A percentile compares a stretch with the other conserved stretches of the same genome.
Evolutionary conservation across 1,140 invertebrate genomes (phyloP).

Genomic region (Drosophila kepulauana): DNA sequence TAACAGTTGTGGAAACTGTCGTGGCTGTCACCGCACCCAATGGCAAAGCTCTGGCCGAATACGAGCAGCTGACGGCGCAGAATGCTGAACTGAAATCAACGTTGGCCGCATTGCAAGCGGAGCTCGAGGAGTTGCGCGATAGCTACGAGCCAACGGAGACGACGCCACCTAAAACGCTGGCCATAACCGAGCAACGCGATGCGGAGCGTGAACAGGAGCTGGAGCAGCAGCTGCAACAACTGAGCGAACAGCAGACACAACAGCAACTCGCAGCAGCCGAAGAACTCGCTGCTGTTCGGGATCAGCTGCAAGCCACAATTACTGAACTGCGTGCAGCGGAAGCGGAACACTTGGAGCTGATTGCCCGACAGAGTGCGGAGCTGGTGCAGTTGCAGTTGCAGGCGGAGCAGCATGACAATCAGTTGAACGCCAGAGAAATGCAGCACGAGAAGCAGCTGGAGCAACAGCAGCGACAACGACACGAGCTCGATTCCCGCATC

Average conservation of each 20-base stretch:
- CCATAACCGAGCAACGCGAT: neutral
- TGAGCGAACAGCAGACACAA: neutral
- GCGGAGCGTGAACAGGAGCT: neutral
- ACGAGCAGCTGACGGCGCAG: constrained; percentile 85
- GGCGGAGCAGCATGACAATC: constrained; percentile 66
- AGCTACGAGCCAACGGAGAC: constrained; percentile 24
- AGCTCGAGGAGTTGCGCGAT: constrained; percentile 59
- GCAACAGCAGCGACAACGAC: constrained; percentile 64
- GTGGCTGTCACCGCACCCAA: constrained; percentile 80
- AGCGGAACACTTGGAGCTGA: constrained; percentile 47
- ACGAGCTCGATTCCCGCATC: constrained; percentile 58
- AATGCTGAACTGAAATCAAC: constrained; percentile 82
- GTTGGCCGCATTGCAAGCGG: constrained; percentile 52
- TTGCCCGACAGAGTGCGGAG: constrained; percentile 48
- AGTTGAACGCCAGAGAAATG: constrained; percentile 71
- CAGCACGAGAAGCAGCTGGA: constrained; percentile 74
- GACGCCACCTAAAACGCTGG: neutral
- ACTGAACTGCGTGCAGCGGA: constrained; percentile 38
- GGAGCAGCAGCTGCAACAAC: constrained; percentile 26
- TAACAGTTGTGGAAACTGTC: constrained; percentile 79
- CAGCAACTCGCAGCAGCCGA: neutral
- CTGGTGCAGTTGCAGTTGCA: constrained; percentile 55
- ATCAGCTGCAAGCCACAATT: constrained; percentile 38
- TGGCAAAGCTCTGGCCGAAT: constrained; percentile 83
- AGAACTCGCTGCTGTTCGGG: neutral